A percentile compares a stretch with the other conserved stretches of the same genome.
These are phyloP conservation scores for Caenorhabditis brenneri DNA, from an alignment of 1,140 invertebrate species.

Conservation along the genomic window DNA sequence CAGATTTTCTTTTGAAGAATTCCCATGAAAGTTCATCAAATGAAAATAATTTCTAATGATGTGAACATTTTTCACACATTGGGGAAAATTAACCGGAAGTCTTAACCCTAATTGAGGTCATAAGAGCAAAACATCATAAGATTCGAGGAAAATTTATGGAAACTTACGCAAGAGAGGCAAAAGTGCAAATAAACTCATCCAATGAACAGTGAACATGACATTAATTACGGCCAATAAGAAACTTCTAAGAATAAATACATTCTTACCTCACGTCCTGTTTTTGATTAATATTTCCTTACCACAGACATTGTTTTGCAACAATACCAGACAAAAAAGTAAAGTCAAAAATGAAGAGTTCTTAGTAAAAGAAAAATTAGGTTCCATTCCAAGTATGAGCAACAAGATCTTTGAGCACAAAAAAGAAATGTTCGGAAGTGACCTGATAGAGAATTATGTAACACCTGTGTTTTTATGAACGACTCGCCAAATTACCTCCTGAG, in stretches of 20 bases:
- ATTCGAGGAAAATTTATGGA: no score
- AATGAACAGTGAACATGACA: neutral
- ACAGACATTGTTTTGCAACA: no score
- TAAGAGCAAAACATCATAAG: neutral
- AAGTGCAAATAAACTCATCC: neutral
- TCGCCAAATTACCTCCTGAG: neutral
- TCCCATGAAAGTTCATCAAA: neutral
- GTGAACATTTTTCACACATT: neutral
- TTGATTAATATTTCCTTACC: no score
- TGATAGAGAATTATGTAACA: neutral
- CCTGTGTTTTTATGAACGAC: constrained; percentile 8
- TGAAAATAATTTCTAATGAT: neutral
- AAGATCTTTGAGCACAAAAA: neutral
- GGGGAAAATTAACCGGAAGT: neutral
- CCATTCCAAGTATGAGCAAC: no score
- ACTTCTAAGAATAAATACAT: no score
- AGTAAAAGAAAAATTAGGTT: neutral
- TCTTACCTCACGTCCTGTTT: no score
- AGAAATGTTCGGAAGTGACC: neutral
- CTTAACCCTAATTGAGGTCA: no score
- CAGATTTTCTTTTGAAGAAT: neutral
- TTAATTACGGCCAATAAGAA: no score
- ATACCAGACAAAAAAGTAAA: neutral
- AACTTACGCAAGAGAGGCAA: neutral
- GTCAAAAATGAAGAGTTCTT: neutral